These are phyloP conservation scores for Oedothorax gibbosus DNA, from an alignment of 1,140 invertebrate species.

Conservation along the genomic window DNA sequence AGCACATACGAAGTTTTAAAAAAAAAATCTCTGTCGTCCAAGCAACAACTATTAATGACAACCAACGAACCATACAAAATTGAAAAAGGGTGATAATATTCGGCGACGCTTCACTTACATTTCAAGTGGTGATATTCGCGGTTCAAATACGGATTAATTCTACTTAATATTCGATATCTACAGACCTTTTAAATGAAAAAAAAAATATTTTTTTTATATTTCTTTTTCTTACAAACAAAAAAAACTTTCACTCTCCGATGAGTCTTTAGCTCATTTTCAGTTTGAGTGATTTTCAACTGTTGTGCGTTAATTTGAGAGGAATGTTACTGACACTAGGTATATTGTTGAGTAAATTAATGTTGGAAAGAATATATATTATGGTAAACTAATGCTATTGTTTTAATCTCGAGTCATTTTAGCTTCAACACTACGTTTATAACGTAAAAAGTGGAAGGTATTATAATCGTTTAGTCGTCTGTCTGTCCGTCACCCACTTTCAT, in stretches of 20 bases:
- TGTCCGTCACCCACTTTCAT: too few relatives aligned
- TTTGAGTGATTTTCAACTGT: constrained; percentile 13
- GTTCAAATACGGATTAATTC: constrained; percentile 59
- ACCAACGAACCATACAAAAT: constrained; percentile 40
- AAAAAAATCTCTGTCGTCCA: constrained; percentile 8
- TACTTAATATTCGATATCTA: constrained; percentile 60
- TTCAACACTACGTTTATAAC: too few relatives aligned
- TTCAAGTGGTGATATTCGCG: constrained; percentile 31
- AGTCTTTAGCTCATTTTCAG: constrained; percentile 50
- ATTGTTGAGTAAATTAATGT: too few relatives aligned
- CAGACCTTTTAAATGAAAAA: constrained; percentile 41
- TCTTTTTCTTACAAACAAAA: constrained; percentile 38
- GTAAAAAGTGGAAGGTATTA: too few relatives aligned
- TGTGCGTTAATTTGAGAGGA: too few relatives aligned
- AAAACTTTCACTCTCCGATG: constrained; percentile 51
- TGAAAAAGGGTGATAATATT: constrained; percentile 58
- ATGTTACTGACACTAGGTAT: too few relatives aligned
- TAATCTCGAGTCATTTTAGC: too few relatives aligned
- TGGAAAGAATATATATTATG: too few relatives aligned
- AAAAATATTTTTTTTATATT: constrained; percentile 1
- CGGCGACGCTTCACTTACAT: constrained; percentile 53
- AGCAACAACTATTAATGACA: constrained; percentile 53
- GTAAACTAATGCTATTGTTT: too few relatives aligned
- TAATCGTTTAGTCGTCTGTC: too few relatives aligned
- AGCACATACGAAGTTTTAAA: constrained; percentile 12